phyloP scores from a whole-genome alignment of 2,888 invertebrate genomes.

The Lacanobia oleracea region DNA sequence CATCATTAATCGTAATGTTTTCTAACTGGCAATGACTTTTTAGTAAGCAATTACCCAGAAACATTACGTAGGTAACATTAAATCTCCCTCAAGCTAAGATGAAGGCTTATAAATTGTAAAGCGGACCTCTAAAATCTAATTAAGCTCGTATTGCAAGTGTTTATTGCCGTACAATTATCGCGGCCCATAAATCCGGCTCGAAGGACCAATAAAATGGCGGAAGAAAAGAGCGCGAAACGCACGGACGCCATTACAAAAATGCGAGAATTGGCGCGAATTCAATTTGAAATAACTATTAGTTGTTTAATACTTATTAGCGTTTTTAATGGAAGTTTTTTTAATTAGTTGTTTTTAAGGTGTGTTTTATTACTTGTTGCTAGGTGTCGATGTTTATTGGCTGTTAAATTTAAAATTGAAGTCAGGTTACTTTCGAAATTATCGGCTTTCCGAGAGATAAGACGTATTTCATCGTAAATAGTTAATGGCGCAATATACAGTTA shows the following conservation, averaged over 20 bases:
- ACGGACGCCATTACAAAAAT: constrained; percentile 67
- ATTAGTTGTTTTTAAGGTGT: constrained; percentile 30
- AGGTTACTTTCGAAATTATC: constrained; percentile 1
- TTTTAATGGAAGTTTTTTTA: constrained; percentile 42
- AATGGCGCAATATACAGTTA: neutral
- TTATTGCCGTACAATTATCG: constrained; percentile 79
- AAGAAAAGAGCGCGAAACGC: constrained; percentile 73
- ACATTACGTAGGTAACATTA: neutral
- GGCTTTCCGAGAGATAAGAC: neutral
- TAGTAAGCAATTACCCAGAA: constrained; percentile 9
- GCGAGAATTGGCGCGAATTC: constrained; percentile 50
- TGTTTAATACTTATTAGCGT: constrained; percentile 53
- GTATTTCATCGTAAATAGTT: constrained; percentile 3
- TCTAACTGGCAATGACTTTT: neutral
- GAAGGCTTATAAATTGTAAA: constrained; percentile 66
- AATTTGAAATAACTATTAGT: constrained; percentile 64
- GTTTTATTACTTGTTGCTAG: constrained; percentile 7
- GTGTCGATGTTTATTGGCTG: neutral
- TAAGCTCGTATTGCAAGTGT: constrained; percentile 80
- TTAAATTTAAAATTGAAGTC: neutral
- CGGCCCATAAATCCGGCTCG: constrained; percentile 79
- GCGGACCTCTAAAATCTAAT: constrained; percentile 76
- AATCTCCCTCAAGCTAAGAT: constrained; percentile 21
- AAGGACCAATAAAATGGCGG: constrained; percentile 81
- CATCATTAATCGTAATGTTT: neutral